Percentiles rank a stretch among this genome's conserved stretches.
Evolutionary conservation across 2,888 invertebrate species (phyloP).

Genomic region (Coelogynopora nodosa): DNA sequence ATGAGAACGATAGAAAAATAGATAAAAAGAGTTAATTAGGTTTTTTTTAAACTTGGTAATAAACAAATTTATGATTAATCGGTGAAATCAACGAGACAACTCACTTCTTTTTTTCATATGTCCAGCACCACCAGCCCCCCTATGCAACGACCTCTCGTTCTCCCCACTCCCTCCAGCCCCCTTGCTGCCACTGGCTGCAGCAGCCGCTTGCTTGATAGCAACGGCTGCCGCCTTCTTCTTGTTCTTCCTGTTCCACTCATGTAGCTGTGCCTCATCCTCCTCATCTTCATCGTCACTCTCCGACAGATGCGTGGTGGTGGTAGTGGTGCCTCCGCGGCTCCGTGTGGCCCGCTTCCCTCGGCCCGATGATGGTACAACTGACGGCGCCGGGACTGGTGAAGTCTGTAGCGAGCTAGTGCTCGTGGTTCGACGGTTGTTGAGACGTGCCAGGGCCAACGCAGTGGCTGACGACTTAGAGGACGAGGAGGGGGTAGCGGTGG

Average conservation of each 20-base stretch:
- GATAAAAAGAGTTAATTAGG: too few relatives aligned
- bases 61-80: too few relatives aligned
- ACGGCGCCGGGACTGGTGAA: not conserved
- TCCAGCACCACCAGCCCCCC: not conserved
- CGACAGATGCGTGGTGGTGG: not conserved
- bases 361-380: not conserved
- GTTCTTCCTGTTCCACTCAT: slow-evolving; percentile 6
- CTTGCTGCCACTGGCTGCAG: not conserved
- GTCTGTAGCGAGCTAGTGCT: too few relatives aligned
- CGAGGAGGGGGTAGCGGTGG: not conserved
- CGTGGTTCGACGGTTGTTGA: not conserved
- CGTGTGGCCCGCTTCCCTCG: not conserved
- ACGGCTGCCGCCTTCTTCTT: slow-evolving; percentile 14
- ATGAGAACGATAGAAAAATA: too few relatives aligned
- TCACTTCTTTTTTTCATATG: slow-evolving; percentile 8
- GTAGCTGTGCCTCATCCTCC: not conserved
- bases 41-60: too few relatives aligned
- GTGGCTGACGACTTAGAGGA: not conserved
- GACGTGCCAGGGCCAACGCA: not conserved
- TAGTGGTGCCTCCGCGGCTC: not conserved
- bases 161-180: not conserved
- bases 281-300: not conserved
- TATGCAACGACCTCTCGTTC: not conserved
- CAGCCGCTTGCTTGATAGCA: not conserved
- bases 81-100: too few relatives aligned